Evolutionary conservation across 2,888 invertebrate species (phyloP).

Genomic region (Chloroclystis v-ata): DNA sequence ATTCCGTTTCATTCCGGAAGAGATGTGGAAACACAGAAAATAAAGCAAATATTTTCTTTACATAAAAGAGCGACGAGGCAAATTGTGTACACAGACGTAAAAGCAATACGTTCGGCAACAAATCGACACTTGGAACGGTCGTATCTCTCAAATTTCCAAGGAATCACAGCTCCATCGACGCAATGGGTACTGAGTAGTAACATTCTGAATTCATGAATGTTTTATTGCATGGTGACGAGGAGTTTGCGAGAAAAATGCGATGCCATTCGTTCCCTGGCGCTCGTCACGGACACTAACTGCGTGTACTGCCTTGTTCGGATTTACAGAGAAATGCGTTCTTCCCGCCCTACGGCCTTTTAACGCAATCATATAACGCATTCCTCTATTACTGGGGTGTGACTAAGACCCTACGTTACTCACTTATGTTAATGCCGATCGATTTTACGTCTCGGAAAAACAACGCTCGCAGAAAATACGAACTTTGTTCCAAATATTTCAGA

Average conservation of each 20-base stretch:
- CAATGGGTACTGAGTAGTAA: conserved; percentile 55
- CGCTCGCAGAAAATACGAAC: neutral
- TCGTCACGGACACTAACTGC: conserved; percentile 73
- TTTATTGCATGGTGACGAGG: conserved; percentile 65
- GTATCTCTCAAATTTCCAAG: conserved; percentile 45
- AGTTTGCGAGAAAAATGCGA: conserved; percentile 69
- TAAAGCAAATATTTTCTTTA: conserved; percentile 20
- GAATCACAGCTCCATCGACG: conserved; percentile 47
- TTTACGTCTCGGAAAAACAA: neutral
- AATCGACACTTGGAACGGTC: conserved; percentile 39
- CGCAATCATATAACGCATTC: conserved; percentile 53
- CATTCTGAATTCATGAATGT: conserved; percentile 71
- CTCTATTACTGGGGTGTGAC: conserved; percentile 29
- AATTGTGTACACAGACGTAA: conserved; percentile 30
- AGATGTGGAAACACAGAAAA: conserved; percentile 3
- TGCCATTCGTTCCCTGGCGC: conserved; percentile 56
- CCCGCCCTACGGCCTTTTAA: conserved; percentile 41
- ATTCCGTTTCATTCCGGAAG: conserved; percentile 2
- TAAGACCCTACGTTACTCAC: conserved; percentile 5
- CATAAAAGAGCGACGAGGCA: conserved; percentile 19
- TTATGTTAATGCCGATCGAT: conserved; percentile 12
- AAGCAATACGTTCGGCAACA: conserved; percentile 35
- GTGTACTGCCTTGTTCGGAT: conserved; percentile 67
- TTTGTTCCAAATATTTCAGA: neutral
- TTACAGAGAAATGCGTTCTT: conserved; percentile 60